Base-by-base conservation (phyloP, 1,140 invertebrate genomes). In the Goniozus legneri region DNA sequence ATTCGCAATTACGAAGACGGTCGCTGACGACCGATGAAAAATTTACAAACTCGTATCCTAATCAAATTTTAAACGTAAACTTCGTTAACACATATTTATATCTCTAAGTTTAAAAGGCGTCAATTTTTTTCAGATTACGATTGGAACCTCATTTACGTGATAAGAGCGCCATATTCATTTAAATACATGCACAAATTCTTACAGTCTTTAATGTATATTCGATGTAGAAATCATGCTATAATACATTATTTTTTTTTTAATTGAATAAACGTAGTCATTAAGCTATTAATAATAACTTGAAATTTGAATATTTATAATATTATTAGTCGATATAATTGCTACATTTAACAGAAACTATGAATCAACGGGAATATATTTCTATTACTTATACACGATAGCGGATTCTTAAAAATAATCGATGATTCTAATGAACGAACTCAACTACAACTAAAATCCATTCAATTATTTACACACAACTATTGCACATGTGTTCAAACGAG, bases 101-200 rank as follows among this genome's bases (percentile, higher is more conserved):
- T 47, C 34, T 50, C 44, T 38, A 27, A 35, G 51, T 33, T 18
- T 32, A 51, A 35, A 27, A 27, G 10, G 10, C 4, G 24, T 4
- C 24, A 27, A 27, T 27, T 27, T 27, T 27, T 10, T 27, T 27
- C 24, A 27, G 24, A 6, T 27, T 27, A 27, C 24, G 24, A 4
- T 27, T n/a, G n/a, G n/a, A n/a, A n/a, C n/a, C n/a, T n/a, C n/a
- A n/a, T n/a, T n/a, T n/a, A n/a, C n/a, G n/a, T n/a, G 56, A 53
- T 37, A 20, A 47, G 47, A 57, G 51, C 47, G 50, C 58, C 57
- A 62, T 54, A 34, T 52, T 43, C 51, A 53, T 47, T 40, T 44
- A 60, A 62, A 63, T 58, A 52, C 53, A 64, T 56, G 58, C 55
- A 63, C 41, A 55, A 62, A 54, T 62, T 49, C 54, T 47, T 62